These are phyloP conservation scores for Catocala sponsa DNA, from an alignment of 2,888 invertebrate genomes.

Conservation along the genomic window DNA sequence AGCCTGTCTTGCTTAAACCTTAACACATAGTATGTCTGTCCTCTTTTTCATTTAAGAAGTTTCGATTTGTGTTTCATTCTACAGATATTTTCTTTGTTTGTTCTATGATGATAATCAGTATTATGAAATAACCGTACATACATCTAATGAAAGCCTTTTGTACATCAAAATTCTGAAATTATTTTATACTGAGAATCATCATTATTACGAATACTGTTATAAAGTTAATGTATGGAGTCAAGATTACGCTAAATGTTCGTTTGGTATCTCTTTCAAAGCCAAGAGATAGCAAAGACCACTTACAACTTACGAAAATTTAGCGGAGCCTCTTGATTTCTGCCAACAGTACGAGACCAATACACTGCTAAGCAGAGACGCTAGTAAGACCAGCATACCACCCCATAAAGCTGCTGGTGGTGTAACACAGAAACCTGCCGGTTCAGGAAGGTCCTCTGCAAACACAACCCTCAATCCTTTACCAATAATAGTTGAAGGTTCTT, in stretches of 20 bases:
- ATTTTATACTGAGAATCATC: neutral
- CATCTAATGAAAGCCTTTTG: no score
- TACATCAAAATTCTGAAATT: neutral
- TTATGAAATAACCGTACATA: no score
- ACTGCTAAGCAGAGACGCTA: constrained; percentile 88
- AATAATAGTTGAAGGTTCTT: constrained; percentile 89
- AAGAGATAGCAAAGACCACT: constrained; percentile 25
- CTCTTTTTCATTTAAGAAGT: no score
- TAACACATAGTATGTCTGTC: no score
- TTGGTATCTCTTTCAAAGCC: constrained; percentile 24
- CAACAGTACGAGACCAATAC: constrained; percentile 76
- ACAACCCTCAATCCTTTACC: constrained; percentile 90
- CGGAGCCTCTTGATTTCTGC: constrained; percentile 73
- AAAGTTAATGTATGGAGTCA: constrained; percentile 3
- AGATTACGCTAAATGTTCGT: constrained; percentile 17
- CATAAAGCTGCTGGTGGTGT: constrained; percentile 89
- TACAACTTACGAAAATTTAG: constrained; percentile 66
- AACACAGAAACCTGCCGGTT: constrained; percentile 87
- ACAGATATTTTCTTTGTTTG: no score
- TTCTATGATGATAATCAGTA: no score
- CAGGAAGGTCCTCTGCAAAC: constrained; percentile 90
- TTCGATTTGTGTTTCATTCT: no score
- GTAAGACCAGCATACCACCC: constrained; percentile 88
- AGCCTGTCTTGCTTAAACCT: no score
- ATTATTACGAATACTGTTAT: constrained; percentile 2